Conservation (phyloP, 2,888 invertebrate species). For the Penaeus monodon region DNA sequence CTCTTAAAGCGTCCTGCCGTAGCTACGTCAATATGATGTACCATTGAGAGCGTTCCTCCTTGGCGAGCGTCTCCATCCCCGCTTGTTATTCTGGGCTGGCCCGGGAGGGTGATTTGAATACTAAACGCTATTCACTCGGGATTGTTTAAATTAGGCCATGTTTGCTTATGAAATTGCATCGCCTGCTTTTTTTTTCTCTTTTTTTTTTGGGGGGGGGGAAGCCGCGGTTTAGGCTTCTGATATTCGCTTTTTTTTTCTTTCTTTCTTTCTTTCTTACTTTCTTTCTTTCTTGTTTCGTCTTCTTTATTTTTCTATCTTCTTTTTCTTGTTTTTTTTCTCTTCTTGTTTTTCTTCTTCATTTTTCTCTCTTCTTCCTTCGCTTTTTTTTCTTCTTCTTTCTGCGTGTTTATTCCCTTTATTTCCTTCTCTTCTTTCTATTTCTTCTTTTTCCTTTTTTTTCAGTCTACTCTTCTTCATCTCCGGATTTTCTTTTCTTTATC, state of each 20-base stretch:
- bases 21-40: constrained; percentile 13
- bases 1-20: not conserved
- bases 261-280: not conserved
- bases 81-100: constrained; percentile 32
- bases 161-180: constrained; percentile 46
- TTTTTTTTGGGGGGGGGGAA: constrained; percentile 12
- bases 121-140: constrained; percentile 42
- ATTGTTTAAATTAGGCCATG: constrained; percentile 45
- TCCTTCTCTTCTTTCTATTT: too few species aligned
- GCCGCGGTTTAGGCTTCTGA: not conserved
- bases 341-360: too few species aligned
- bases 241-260: not conserved
- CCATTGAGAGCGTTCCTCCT: constrained; percentile 13
- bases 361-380: too few species aligned
- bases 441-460: too few species aligned
- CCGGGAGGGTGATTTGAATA: constrained; percentile 34
- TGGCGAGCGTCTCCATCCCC: not conserved
- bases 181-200: not conserved
- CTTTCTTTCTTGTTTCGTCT: too few species aligned
- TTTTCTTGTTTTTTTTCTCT: too few species aligned
- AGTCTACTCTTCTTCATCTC: too few species aligned
- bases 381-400: too few species aligned
- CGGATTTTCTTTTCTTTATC: too few species aligned
- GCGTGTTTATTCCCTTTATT: too few species aligned
- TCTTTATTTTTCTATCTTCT: too few species aligned